Evolutionary conservation across 2,113 vertebrate species (phyloP), one percentile per base, ranked within the genome.

Genomic region (Maccullochella peelii): DNA sequence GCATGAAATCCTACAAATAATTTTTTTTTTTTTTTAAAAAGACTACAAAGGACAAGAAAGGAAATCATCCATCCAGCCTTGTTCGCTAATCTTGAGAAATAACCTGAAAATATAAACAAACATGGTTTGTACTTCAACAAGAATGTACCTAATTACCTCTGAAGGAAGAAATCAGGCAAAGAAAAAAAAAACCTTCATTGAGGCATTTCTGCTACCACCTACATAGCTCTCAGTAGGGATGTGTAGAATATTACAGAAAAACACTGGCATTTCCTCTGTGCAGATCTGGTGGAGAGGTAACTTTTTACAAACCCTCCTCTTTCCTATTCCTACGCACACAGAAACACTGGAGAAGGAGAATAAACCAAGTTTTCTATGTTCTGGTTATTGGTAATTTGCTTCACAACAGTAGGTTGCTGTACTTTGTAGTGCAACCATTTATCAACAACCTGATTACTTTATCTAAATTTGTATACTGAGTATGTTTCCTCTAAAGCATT

Each of bases 161-260:
- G 36, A 68, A 59, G 18, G 8, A 77, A 72, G 5, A 75, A 83
- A 83, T 82, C 55, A 59, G 27, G 36, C 52, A 80, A 69, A 36
- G 15, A 58, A 44, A 75, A 58, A 2, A 79, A 81, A 77, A 27
- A 61, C 40, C 73, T 61, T 62, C 72, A 85, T 68, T 87, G 66
- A 90, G 49, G 38, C 58, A 77, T 77, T 88, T 84, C 70, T 85
- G 75, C 67, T 59, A 27, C 85, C 86, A 85, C 85, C 85, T 85
- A 86, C 82, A 88, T 63, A 67, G 47, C 42, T 75, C 74, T 87
- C 85, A 80, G 65, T 57, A 55, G 67, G 69, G 79, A 85, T 82
- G 73, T 76, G 85, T 86, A 20, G 55, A 79, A 68, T 69, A 82
- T 80, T 33, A 90, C 73, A 77, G 55, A 73, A 81, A 75, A 77